Base-by-base conservation (phyloP, 2,888 invertebrate species). In the Stegophylla sp. region DNA sequence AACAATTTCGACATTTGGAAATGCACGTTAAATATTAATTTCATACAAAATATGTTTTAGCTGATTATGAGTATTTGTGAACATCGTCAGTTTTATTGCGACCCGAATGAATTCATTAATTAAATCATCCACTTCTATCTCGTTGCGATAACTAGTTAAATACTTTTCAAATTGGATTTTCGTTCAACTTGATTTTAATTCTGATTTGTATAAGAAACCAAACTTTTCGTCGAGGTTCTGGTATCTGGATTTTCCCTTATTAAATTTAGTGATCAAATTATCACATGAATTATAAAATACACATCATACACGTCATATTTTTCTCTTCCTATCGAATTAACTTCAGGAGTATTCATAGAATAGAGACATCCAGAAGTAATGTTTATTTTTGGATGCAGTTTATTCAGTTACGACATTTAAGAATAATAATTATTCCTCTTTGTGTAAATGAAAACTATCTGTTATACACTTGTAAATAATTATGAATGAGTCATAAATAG, bases 181-280 rank as follows among this genome's bases (percentile, higher is more conserved):
- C 1, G 41, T 64, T 64, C 41, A 41, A 64, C 20, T 20, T 64
- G 41, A 20, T 12, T 64, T 64, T 64, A 20, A 20, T 64, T 64
- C 41, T 64, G 13, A 64, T 64, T 0, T 64, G 64, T 64, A 64
- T 41, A 64, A 64, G 64, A 64, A 64, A 64, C 64, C 43, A 64
- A 64, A 64, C 4, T 43, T 43, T 12, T 64, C 64, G 20, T 20
- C 41, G 12, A 41, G 64, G 41, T 64, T 41, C 41, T 64, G 20
- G 41, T 64, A 64, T 41, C 41, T 64, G 41, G 41, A 43, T 64
- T 64, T 64, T 64, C 20, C 41, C 20, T 64, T 64, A 20, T 64
- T 64, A 13, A 64, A 13, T 5, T 64, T 20, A 1, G 41, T 43
- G 41, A 64, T 64, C 41, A 64, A 64, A 64, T 64, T 41, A 64